Percentiles rank a stretch among this genome's conserved stretches.
Evolutionary conservation across 2,888 invertebrate species (phyloP).

Genomic region (Sepioteuthis lessoniana): DNA sequence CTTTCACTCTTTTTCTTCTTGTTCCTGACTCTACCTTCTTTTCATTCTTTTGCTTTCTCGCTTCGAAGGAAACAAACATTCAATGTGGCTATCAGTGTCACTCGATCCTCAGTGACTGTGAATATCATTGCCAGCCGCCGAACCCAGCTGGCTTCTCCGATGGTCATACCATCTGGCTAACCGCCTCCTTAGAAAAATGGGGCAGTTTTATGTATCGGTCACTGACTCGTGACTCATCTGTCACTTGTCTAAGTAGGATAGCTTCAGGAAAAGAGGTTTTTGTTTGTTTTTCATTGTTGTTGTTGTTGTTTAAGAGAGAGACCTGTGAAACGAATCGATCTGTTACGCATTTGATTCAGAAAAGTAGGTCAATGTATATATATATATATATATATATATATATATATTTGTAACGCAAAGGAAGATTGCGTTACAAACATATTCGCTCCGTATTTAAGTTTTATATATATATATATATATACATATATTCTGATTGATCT

Average conservation of each 20-base stretch:
- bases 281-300: too few species aligned
- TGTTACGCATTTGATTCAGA: too few species aligned
- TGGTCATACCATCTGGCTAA: not conserved
- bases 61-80: not conserved
- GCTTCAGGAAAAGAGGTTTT: not conserved
- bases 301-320: too few species aligned
- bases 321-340: too few species aligned
- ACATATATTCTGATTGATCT: too few species aligned
- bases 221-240: not conserved
- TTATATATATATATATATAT: too few species aligned
- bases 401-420: too few species aligned
- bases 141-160: not conserved
- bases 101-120: not conserved
- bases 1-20: too few species aligned
- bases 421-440: too few species aligned
- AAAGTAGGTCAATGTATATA: too few species aligned
- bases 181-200: not conserved
- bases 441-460: too few species aligned
- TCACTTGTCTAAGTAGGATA: not conserved
- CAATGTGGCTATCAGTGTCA: not conserved
- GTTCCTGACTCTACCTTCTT: not conserved
- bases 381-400: too few species aligned
- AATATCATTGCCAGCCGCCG: not conserved
- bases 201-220: not conserved
- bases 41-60: not conserved